Evolutionary conservation across 1,140 invertebrate species (phyloP).

Genomic region (Plodia interpunctella): DNA sequence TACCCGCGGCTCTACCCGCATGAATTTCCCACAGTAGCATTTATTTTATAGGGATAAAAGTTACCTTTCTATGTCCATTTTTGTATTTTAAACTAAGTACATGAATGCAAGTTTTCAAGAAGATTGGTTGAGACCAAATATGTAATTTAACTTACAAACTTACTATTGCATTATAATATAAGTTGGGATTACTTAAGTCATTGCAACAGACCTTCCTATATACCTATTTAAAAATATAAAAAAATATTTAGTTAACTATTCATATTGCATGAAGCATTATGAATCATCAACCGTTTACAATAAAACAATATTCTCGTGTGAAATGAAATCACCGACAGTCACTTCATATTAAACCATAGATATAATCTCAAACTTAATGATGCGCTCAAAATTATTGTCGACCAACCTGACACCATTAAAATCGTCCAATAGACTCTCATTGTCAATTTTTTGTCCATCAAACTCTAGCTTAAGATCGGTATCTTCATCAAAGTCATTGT

Average conservation of each 20-base stretch:
- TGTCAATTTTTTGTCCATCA: conserved; percentile 53
- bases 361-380: conserved; percentile 61
- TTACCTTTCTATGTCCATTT: no score
- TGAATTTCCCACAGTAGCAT: no score
- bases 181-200: no score
- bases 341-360: conserved; percentile 21
- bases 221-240: no score
- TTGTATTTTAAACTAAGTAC: no score
- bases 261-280: neutral
- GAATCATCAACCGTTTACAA: neutral
- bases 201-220: no score
- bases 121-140: no score
- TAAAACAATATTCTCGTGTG: conserved; percentile 29
- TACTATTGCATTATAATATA: no score
- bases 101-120: no score
- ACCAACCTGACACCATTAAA: conserved; percentile 38
- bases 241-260: neutral
- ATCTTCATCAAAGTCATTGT: conserved; percentile 55
- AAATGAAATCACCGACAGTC: conserved; percentile 18
- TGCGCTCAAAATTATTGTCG: conserved; percentile 50
- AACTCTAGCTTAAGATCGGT: conserved; percentile 35
- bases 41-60: no score
- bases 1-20: no score
- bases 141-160: no score
- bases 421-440: conserved; percentile 36